Evolutionary conservation across 2,888 invertebrate genomes (phyloP).

Genomic region (Chymomyza caudatula): DNA sequence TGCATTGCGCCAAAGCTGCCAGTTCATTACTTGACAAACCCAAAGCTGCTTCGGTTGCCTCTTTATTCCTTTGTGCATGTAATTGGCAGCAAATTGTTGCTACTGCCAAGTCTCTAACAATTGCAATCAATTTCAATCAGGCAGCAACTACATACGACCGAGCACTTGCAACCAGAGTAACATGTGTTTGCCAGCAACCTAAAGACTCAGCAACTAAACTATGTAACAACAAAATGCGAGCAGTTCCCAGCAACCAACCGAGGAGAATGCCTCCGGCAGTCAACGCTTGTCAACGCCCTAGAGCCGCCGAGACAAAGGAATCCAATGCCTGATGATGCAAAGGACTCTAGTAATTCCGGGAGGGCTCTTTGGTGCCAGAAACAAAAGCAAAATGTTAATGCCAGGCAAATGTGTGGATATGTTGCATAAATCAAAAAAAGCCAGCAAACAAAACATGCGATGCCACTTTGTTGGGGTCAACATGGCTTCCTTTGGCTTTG

Average conservation of each 20-base stretch:
- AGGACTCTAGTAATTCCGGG: too few species aligned
- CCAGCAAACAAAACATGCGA: neutral
- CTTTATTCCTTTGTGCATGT: neutral
- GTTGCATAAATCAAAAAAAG: conserved; percentile 56
- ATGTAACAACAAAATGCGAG: neutral
- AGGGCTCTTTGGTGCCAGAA: neutral
- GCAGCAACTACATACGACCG: neutral
- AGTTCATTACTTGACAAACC: too few species aligned
- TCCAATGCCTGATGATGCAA: neutral
- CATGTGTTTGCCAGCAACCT: neutral
- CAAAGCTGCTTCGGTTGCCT: neutral
- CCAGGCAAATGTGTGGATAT: conserved; percentile 46
- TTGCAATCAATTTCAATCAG: conserved; percentile 1
- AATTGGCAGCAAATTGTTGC: neutral
- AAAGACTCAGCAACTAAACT: neutral
- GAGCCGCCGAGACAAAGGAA: neutral
- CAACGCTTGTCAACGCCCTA: neutral
- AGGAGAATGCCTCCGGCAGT: neutral
- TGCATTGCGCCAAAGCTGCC: neutral
- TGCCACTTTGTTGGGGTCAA: neutral
- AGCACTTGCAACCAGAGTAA: neutral
- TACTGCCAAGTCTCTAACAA: neutral
- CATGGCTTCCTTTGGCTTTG: neutral
- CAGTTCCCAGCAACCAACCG: neutral
- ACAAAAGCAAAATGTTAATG: conserved; percentile 55